Evolutionary conservation across 2,888 invertebrate species (phyloP).

Genomic region (Lasioglossum vierecki): DNA sequence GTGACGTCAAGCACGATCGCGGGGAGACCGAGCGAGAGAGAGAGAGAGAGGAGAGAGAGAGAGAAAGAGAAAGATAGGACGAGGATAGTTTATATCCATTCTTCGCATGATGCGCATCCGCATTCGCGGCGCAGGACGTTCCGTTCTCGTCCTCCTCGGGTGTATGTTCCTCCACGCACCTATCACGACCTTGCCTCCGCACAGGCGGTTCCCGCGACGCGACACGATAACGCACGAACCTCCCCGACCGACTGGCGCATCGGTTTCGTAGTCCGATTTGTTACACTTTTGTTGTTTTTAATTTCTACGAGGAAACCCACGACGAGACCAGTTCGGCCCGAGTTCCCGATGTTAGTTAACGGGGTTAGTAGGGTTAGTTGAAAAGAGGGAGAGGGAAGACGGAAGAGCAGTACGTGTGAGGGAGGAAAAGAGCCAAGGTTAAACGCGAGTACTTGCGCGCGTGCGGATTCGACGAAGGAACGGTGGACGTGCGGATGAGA

Average conservation of each 20-base stretch:
- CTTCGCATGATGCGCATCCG: constrained; percentile 44
- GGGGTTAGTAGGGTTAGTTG: neutral
- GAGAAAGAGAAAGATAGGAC: constrained; percentile 4
- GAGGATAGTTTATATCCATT: constrained; percentile 51
- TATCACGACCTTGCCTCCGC: constrained; percentile 32
- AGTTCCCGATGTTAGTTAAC: constrained; percentile 31
- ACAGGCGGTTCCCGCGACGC: constrained; percentile 1
- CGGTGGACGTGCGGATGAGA: constrained; percentile 8
- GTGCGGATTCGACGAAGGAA: neutral
- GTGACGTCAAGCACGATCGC: constrained; percentile 53
- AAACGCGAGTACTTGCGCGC: constrained; percentile 13
- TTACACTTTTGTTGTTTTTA: neutral
- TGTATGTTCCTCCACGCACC: constrained; percentile 46
- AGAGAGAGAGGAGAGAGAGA: constrained; percentile 16
- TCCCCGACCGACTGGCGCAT: constrained; percentile 7
- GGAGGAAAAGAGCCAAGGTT: constrained; percentile 20
- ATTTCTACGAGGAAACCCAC: neutral
- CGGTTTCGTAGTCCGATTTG: neutral
- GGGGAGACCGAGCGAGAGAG: neutral
- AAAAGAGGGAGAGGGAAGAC: neutral
- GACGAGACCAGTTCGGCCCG: no score
- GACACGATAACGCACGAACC: neutral
- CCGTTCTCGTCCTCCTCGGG: constrained; percentile 35
- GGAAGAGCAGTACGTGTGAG: neutral
- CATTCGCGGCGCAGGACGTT: constrained; percentile 34